Evolutionary conservation across 2,888 invertebrate genomes (phyloP).

Genomic region (Andrena hattorfiana): DNA sequence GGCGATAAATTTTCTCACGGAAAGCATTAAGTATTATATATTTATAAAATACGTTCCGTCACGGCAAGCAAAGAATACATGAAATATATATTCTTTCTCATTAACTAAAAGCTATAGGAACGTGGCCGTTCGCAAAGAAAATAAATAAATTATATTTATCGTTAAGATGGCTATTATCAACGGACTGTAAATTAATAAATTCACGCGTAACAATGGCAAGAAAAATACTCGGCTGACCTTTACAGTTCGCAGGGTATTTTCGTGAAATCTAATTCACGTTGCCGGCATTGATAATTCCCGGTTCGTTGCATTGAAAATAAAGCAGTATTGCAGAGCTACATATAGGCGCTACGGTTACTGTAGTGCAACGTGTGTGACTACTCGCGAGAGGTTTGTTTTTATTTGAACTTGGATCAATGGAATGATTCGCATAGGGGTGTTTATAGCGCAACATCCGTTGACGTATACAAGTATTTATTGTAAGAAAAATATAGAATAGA

Average conservation of each 20-base stretch:
- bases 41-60: neutral
- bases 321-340: constrained; percentile 3
- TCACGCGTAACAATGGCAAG: neutral
- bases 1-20: neutral
- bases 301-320: constrained; percentile 12
- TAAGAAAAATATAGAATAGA: neutral
- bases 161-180: neutral
- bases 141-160: neutral
- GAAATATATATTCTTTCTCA: neutral
- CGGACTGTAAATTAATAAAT: neutral
- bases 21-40: neutral
- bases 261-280: constrained; percentile 19
- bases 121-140: neutral
- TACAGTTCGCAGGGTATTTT: constrained; percentile 32
- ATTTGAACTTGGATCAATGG: constrained; percentile 18
- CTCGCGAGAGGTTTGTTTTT: constrained; percentile 36
- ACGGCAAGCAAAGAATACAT: neutral
- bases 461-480: constrained; percentile 1
- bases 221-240: constrained; percentile 7
- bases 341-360: neutral
- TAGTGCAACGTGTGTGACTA: constrained; percentile 5
- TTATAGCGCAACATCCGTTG: constrained; percentile 16
- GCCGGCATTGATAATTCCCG: constrained; percentile 24
- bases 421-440: constrained; percentile 21
- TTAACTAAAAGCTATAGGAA: neutral